Percentiles rank a stretch among this genome's conserved stretches.
phyloP scores from a whole-genome alignment of 2,888 invertebrate species.

The Lymantria dispar region DNA sequence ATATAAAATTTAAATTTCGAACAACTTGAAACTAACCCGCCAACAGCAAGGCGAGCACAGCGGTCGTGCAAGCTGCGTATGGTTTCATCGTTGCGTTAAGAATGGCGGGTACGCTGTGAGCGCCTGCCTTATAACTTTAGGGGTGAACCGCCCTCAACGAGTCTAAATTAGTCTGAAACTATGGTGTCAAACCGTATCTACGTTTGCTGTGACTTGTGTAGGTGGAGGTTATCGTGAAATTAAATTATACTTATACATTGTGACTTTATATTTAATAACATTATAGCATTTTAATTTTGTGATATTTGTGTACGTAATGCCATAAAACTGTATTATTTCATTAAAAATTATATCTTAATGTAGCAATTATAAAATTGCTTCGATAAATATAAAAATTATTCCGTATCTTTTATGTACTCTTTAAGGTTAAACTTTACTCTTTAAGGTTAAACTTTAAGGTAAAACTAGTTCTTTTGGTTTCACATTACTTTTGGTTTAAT shows the following conservation, averaged over 20 bases:
- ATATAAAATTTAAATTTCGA: conserved; percentile 13
- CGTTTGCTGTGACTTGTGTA: conserved; percentile 7
- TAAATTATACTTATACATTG: background rate
- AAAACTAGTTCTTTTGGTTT: too few species aligned
- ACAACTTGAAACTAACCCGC: conserved; percentile 57
- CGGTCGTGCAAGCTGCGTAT: conserved; percentile 51
- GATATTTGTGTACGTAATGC: too few species aligned
- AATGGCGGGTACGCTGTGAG: conserved; percentile 51
- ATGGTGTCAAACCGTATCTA: conserved; percentile 9
- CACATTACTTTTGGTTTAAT: too few species aligned
- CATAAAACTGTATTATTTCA: too few species aligned
- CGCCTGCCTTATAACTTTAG: conserved; percentile 57
- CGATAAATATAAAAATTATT: too few species aligned
- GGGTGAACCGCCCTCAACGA: conserved; percentile 48
- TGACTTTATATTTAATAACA: too few species aligned
- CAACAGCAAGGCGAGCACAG: conserved; percentile 56
- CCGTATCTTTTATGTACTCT: too few species aligned
- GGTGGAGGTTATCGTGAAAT: conserved; percentile 5
- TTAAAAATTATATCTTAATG: too few species aligned
- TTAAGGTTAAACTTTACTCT: too few species aligned
- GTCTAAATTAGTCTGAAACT: conserved; percentile 30
- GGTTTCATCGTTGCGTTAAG: conserved; percentile 56
- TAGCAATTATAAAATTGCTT: too few species aligned
- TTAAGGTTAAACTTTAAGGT: too few species aligned
- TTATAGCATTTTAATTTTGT: background rate